These are phyloP conservation scores for Andrena praecox DNA, from an alignment of 2,888 invertebrate genomes.

Conservation along the genomic window DNA sequence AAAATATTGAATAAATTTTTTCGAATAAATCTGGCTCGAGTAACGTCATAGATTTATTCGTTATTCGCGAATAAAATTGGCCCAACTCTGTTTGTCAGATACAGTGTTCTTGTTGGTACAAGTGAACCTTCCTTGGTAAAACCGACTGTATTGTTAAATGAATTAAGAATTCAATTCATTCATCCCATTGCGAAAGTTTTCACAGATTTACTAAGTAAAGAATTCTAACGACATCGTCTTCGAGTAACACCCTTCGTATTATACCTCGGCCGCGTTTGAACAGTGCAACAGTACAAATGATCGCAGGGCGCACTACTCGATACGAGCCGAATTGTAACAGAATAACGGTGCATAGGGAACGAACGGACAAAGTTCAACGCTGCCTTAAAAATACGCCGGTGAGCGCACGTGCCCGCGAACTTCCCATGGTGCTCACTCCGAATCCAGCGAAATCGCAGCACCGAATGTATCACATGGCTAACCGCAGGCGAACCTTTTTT, in stretches of 20 bases:
- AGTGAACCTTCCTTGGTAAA: too few relatives aligned
- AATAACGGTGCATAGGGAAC: neutral
- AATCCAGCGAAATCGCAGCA: neutral
- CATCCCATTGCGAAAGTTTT: too few relatives aligned
- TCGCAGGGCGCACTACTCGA: neutral
- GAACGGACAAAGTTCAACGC: slow-evolving; percentile 5
- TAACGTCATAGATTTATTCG: too few relatives aligned
- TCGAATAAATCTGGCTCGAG: too few relatives aligned
- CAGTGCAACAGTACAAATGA: neutral
- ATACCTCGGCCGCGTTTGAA: neutral
- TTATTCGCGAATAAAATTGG: too few relatives aligned
- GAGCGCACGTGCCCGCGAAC: neutral
- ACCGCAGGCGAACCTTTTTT: slow-evolving; percentile 39
- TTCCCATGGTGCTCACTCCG: neutral
- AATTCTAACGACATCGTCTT: neutral
- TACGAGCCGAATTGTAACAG: neutral
- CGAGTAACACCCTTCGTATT: too few relatives aligned
- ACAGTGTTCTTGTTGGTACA: too few relatives aligned
- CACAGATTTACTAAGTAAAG: too few relatives aligned
- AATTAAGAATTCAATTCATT: too few relatives aligned
- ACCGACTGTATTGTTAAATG: too few relatives aligned
- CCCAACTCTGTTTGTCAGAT: too few relatives aligned
- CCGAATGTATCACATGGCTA: slow-evolving; percentile 38
- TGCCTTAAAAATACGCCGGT: neutral
- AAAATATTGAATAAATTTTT: too few relatives aligned